A percentile compares a stretch with the other conserved stretches of the same genome.
phyloP scores from a whole-genome alignment of 2,797 vertebrate genomes.

The Manis crassicaudata region DNA sequence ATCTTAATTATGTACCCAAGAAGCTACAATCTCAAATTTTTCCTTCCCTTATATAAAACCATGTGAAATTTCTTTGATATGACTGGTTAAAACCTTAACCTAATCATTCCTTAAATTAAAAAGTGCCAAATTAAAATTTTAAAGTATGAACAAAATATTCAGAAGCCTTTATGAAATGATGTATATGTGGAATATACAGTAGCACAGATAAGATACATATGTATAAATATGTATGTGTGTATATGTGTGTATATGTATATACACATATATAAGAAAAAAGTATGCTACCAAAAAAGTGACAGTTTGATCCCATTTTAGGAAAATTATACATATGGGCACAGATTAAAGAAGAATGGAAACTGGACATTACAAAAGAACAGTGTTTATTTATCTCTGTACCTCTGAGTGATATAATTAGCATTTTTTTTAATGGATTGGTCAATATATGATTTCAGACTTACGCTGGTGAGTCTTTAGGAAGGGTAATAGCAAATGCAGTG shows the following conservation, averaged over 20 bases:
- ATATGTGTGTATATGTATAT: not conserved
- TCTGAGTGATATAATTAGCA: not conserved
- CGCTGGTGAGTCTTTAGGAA: not conserved
- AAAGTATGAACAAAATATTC: slow-evolving; percentile 24
- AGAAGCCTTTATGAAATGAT: not conserved
- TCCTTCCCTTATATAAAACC: slow-evolving; percentile 44
- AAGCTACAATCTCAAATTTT: slow-evolving; percentile 36
- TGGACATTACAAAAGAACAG: not conserved
- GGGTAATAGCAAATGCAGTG: not conserved
- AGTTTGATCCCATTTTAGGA: not conserved
- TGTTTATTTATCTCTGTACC: not conserved
- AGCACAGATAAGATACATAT: not conserved
- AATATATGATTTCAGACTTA: not conserved
- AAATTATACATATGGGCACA: not conserved
- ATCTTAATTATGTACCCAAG: slow-evolving; percentile 34
- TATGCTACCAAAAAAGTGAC: not conserved
- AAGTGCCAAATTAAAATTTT: slow-evolving; percentile 1
- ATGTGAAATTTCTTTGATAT: slow-evolving; percentile 3
- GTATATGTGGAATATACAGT: not conserved
- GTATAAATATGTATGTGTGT: not conserved
- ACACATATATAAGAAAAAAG: not conserved
- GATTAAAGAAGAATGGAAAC: not conserved
- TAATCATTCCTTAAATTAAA: slow-evolving; percentile 19
- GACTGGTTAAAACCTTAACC: slow-evolving; percentile 19
- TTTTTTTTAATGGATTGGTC: not conserved